Evolutionary conservation across 1,140 invertebrate genomes (phyloP).

Genomic region (Gryon sp.): DNA sequence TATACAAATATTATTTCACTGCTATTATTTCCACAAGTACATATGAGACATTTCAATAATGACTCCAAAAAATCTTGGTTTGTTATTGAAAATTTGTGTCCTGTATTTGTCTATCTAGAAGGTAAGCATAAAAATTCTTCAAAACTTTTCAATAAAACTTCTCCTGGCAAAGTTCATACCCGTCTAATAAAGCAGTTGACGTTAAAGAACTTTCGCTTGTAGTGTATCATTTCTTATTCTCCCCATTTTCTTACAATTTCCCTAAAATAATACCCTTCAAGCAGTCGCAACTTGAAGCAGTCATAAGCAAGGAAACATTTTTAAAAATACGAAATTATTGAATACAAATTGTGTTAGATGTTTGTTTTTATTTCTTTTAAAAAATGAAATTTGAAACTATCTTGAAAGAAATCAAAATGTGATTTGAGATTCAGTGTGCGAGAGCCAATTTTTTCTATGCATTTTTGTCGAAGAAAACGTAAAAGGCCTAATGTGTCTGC

Average conservation of each 20-base stretch:
- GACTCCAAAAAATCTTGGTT: no score
- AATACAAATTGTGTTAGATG: no score
- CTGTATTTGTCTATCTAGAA: no score
- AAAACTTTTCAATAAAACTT: not conserved
- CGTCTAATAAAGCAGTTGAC: slow-evolving; percentile 1
- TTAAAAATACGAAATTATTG: no score
- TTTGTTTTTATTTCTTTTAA: no score
- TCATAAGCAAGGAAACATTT: no score
- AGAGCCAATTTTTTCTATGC: slow-evolving; percentile 2
- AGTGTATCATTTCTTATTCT: slow-evolving; percentile 3
- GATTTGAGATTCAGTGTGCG: slow-evolving; percentile 39
- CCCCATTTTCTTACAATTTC: slow-evolving; percentile 2
- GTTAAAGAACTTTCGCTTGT: not conserved
- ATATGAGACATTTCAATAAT: no score
- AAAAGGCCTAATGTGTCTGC: slow-evolving; percentile 42
- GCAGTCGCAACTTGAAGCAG: slow-evolving; percentile 9
- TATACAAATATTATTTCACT: no score
- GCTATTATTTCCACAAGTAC: no score
- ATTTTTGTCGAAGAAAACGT: slow-evolving; percentile 19
- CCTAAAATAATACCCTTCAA: not conserved
- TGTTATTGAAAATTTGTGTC: no score
- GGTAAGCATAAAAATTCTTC: not conserved
- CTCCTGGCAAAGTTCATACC: not conserved
- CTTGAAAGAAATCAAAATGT: slow-evolving; percentile 62
- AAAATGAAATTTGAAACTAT: no score